Evolutionary conservation across 2,113 vertebrate genomes (phyloP).

Genomic region (Cyanocitta stelleri): DNA sequence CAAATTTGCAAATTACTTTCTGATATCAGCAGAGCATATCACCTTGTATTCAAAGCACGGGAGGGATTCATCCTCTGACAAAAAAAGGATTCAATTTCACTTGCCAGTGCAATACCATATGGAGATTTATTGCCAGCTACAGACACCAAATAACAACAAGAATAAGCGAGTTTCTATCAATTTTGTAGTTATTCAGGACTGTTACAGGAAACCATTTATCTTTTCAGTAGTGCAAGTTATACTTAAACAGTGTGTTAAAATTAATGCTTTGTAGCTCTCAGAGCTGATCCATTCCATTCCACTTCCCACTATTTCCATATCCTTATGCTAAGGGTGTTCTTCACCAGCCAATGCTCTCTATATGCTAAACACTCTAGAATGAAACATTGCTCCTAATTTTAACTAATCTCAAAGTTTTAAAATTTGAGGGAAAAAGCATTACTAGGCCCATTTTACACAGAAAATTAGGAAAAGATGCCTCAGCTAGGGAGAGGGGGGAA

Average conservation of each 20-base stretch:
- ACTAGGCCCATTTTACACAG: neutral
- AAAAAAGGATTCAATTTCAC: neutral
- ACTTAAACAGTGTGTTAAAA: neutral
- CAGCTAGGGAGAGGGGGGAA: fast-evolving
- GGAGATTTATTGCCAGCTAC: neutral
- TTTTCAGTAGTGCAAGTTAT: neutral
- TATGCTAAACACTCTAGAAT: neutral
- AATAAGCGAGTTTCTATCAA: neutral
- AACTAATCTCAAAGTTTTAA: neutral
- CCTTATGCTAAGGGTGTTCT: neutral
- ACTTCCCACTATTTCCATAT: neutral
- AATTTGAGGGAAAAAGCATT: neutral
- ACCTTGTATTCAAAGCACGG: neutral
- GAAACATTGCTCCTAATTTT: neutral
- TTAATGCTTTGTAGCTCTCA: neutral
- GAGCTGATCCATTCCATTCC: neutral
- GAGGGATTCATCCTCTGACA: neutral
- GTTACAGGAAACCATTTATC: neutral
- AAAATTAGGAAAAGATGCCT: neutral
- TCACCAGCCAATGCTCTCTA: neutral
- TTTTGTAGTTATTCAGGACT: neutral
- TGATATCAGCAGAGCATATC: neutral
- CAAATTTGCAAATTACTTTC: neutral
- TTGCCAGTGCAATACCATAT: neutral
- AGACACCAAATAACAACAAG: neutral